Evolutionary conservation across 1,140 invertebrate species (phyloP), one percentile per base, ranked within the genome.

Genomic region (Achroia grisella): DNA sequence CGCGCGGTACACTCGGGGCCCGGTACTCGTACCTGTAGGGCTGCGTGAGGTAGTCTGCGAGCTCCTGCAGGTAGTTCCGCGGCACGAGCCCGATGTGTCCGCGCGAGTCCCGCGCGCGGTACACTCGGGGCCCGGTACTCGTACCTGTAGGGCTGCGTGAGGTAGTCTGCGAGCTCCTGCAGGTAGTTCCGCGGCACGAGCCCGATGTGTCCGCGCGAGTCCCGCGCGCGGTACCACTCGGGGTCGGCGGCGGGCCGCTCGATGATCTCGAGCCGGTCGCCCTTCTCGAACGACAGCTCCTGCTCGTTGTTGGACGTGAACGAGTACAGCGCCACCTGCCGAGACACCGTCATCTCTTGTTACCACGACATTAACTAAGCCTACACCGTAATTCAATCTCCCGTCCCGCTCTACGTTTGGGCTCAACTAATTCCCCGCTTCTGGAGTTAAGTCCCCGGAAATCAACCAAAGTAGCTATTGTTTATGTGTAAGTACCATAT

Each of bases 101-200:
- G 17, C 17, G 17, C n/a, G n/a, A n/a, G 17, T 6, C 17, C 2
- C 17, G 17, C 6, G 17, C 17, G 2, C 2, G 17, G 2, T 23
- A 23, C 17, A n/a, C n/a, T n/a, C n/a, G n/a, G n/a, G 10, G 13
- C 2, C 8, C 10, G 31, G 27, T 31, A 28, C 27, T 55, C 77
- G 72, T 34, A 88, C 87, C 58, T 88, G 80, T 93, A 93, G 43
- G 94, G 93, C 74, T 94, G 93, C 40, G 94, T 93, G 61, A 96
- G 88, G 85, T 95, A 96, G 86, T 95, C 94, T 63, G 93, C 93
- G 35, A 95, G 88, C 86, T 95, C 93, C 87, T 95, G 95, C 55
- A 99, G 90, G 88, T 99, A 99, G 89, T 99, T 99, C 48, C 96
- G 90, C 30, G 98, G 98, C 60, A 99, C 96, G 48, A 99, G 89